Conservation (phyloP, 2,797 vertebrate genomes). For the Vipera latastei region DNA sequence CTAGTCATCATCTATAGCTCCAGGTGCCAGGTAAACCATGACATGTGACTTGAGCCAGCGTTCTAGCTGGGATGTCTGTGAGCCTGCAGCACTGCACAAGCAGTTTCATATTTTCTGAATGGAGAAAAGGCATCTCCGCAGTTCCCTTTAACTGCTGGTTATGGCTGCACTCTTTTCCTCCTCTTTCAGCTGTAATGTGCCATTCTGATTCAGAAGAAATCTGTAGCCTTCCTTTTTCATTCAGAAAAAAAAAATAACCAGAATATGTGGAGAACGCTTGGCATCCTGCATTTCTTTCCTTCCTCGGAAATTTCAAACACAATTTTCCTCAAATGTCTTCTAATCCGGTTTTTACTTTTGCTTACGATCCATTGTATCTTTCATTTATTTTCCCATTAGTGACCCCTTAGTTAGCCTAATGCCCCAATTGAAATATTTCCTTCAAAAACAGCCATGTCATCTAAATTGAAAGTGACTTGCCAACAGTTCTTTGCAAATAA, state of each 20-base stretch:
- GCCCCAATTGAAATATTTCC: background rate
- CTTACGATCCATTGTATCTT: background rate
- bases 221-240: background rate
- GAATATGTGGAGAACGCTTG: accelerated
- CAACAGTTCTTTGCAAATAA: accelerated
- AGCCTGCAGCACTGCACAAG: constrained; percentile 82
- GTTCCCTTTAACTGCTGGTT: constrained; percentile 69
- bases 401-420: background rate
- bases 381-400: background rate
- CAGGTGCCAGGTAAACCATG: constrained; percentile 85
- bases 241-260: background rate
- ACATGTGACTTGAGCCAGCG: constrained; percentile 83
- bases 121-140: constrained; percentile 86
- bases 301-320: accelerated
- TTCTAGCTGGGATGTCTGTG: constrained; percentile 81
- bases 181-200: background rate
- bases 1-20: constrained; percentile 86
- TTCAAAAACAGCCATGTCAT: background rate
- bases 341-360: accelerated
- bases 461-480: background rate
- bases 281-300: background rate
- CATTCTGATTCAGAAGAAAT: background rate
- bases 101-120: constrained; percentile 77
- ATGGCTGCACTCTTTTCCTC: background rate
- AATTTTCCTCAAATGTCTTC: background rate